phyloP scores from a whole-genome alignment of 2,113 vertebrate genomes.

The Hippocampus guttulatus region DNA sequence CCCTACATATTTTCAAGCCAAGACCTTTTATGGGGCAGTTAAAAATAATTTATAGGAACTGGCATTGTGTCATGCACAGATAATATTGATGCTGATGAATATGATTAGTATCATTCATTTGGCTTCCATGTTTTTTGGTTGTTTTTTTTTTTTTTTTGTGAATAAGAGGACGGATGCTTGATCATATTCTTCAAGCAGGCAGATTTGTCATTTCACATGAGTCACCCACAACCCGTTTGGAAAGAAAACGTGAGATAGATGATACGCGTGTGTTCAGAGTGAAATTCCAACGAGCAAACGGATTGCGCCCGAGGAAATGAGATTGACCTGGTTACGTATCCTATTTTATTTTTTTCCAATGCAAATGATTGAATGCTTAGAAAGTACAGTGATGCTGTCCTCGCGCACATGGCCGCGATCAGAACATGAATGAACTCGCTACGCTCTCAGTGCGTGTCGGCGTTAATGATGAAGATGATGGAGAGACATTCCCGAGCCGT shows the following conservation, averaged over 20 bases:
- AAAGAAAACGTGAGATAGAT: neutral
- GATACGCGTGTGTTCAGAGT: too few relatives aligned
- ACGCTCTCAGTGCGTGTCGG: neutral
- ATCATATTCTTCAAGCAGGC: too few relatives aligned
- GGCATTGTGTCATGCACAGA: too few relatives aligned
- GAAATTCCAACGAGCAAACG: neutral
- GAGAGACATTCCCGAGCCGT: neutral
- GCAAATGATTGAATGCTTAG: neutral
- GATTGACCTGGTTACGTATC: neutral
- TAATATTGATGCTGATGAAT: too few relatives aligned
- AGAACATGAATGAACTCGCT: neutral
- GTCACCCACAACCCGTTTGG: neutral
- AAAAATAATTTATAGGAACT: too few relatives aligned
- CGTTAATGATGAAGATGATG: conserved; percentile 1
- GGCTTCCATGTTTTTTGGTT: neutral
- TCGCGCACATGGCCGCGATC: neutral
- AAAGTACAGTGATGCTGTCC: conserved; percentile 8
- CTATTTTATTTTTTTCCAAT: conserved; percentile 3
- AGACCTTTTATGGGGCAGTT: too few relatives aligned
- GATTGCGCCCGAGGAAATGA: neutral
- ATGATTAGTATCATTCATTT: neutral
- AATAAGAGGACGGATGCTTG: neutral
- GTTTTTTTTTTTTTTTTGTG: neutral
- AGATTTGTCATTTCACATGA: conserved; percentile 4
- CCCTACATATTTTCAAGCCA: too few relatives aligned